Percentiles rank a stretch among this genome's conserved stretches.
Conservation (phyloP, 1,140 invertebrate species). For the Megathymus violae region DNA sequence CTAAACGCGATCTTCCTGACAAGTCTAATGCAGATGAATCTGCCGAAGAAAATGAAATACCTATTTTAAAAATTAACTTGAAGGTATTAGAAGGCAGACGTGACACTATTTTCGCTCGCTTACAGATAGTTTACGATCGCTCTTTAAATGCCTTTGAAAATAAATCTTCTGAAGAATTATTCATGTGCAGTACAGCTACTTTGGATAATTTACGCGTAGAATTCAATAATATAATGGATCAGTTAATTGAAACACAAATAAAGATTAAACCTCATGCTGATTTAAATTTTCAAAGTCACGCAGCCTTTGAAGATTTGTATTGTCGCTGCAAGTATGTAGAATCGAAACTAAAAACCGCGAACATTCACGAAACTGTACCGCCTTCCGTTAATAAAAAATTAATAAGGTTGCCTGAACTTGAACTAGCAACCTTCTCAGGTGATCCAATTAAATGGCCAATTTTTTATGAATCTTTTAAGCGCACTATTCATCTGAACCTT, state of each 20-base stretch:
- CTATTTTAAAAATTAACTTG: not conserved
- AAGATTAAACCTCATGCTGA: not conserved
- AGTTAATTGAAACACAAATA: not conserved
- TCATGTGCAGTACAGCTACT: not conserved
- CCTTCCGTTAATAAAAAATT: not conserved
- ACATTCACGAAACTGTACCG: not conserved
- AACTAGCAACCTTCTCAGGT: not conserved
- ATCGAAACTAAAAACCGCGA: not conserved
- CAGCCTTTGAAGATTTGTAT: not conserved
- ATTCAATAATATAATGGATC: not conserved
- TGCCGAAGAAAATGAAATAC: not conserved
- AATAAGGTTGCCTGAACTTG: not conserved
- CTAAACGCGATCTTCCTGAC: not conserved
- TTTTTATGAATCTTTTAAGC: slow-evolving; percentile 11
- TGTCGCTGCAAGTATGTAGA: not conserved
- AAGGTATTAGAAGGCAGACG: not conserved
- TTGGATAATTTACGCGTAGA: not conserved
- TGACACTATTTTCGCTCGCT: not conserved
- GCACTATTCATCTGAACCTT: not conserved
- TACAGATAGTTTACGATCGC: not conserved
- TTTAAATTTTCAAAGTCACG: not conserved
- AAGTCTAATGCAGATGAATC: not conserved
- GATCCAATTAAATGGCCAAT: slow-evolving; percentile 9
- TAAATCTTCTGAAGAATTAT: not conserved
- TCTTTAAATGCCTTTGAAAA: not conserved